These are phyloP conservation scores for Zootoca vivipara DNA, from an alignment of 2,113 vertebrate genomes.

Conservation along the genomic window DNA sequence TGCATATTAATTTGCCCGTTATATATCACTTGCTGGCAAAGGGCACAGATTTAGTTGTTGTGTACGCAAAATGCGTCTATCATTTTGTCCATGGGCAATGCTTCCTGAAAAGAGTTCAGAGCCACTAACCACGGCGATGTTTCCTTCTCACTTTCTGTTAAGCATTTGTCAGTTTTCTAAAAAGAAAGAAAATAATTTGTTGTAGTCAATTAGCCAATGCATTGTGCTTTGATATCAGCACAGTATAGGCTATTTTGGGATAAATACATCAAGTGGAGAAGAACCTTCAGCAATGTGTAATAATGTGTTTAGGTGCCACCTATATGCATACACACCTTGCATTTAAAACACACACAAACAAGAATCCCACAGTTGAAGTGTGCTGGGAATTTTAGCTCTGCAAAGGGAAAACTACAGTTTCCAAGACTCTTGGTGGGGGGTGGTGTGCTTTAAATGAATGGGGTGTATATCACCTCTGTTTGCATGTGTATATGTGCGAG, in stretches of 20 bases:
- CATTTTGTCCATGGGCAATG: conserved; percentile 8
- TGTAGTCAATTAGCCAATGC: background rate
- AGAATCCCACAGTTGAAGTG: no score
- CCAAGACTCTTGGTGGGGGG: no score
- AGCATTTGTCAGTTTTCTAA: background rate
- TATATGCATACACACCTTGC: no score
- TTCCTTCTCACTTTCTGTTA: background rate
- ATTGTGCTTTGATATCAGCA: background rate
- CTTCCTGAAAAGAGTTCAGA: conserved; percentile 16
- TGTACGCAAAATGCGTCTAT: conserved; percentile 33
- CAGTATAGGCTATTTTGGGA: background rate
- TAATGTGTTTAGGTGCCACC: background rate
- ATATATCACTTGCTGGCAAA: conserved; percentile 22
- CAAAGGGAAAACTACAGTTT: no score
- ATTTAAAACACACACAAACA: no score
- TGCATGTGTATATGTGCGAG: background rate
- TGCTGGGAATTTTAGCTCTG: no score
- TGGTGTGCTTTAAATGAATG: no score
- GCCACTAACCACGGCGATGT: background rate
- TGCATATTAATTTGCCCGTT: conserved; percentile 46
- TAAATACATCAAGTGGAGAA: background rate
- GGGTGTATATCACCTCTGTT: no score
- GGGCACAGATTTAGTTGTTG: conserved; percentile 33
- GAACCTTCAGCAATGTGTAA: background rate
- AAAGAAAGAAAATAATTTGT: background rate